Evolutionary conservation across 2,888 invertebrate genomes (phyloP), one percentile per base, ranked within the genome.

Genomic region (Eupithecia vulgata): DNA sequence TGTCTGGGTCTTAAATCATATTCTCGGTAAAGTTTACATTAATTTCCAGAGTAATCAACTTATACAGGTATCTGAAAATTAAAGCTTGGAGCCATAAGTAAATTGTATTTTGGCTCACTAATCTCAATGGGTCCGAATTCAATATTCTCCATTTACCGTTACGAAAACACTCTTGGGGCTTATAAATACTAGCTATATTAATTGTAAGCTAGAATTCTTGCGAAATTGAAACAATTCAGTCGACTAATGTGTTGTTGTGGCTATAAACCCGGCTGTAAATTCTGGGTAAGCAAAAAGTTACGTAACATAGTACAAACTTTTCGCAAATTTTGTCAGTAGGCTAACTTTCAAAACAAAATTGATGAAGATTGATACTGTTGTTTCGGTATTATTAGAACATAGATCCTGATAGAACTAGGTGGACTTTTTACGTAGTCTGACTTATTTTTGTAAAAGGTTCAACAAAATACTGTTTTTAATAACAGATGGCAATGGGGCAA

Each of bases 401-500:
- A 37, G 37, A 37, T 37, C 37, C 37, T 37, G 57, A 57, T 57
- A 5, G 5, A 57, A 13, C 12, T 12, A 12, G 25, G 25, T 52
- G 57, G 13, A 57, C 12, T 21, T 17, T 34, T 34, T 34, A 17
- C 17, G 30, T 34, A 34, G 15, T 34, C 17, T 34, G 8, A 3
- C 34, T 34, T 61, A 34, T 34, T 17, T 34, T 34, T 12, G 15
- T 59, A 59, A 21, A 13, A 30, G 6, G 30, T 5, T 12, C 34
- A 61, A 61, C 17, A 34, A 34, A n/a, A 52, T 61, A 6, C 34
- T 7, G 34, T 61, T 13, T 34, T 7, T 17, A 15, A 34, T 30
- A 40, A 42, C 67, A 97, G 97, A 97, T 92, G 96, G 96, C 80
- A 96, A 96, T 81, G 95, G 95, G 73, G 95, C 96, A 30, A 95